Evolutionary conservation across 2,888 invertebrate genomes (phyloP), one percentile per base, ranked within the genome.

Genomic region (Lycaena phlaeas): DNA sequence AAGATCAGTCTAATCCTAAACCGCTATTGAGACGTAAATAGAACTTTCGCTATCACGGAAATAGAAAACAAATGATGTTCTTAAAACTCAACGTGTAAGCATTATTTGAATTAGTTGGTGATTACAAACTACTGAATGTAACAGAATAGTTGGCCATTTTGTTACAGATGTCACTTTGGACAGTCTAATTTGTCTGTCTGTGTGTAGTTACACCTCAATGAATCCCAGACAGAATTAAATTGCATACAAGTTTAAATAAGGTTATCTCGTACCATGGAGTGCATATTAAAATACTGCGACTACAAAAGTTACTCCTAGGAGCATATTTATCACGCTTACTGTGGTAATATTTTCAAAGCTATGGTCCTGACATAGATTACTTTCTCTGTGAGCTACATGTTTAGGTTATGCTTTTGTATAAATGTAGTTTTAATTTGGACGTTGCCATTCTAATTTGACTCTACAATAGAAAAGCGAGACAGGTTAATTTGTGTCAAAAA

Each of bases 281-380:
- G 57, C 54, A 60, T 64, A 61, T 59, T 57, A 57, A 61, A 66
- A 61, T 68, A 64, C 58, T 52, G 58, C 61, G 63, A 62, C 66
- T 63, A 61, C 59, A 53, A 59, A 70, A 70, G 63, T 71, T 70
- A 61, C 64, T 59, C 54, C 61, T 59, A 53, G 52, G 51, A 54
- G 52, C 59, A 59, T 67, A 73, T 78, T 77, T 70, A 73, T 76
- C 75, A 75, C 61, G 56, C 70, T 68, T 68, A 62, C 68, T 57
- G 61, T 59, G 58, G 68, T 64, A 66, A 68, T 68, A 64, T 73
- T 74, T 74, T 74, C 66, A 67, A 60, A 67, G 67, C 68, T 64
- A 64, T 72, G 73, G 67, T 70, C 68, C 63, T 73, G 71, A 73
- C 72, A 64, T 61, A 68, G 64, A 71, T 75, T 69, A 72, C 66